Evolutionary conservation across 2,113 vertebrate genomes (phyloP).

Genomic region (Hylia prasina): DNA sequence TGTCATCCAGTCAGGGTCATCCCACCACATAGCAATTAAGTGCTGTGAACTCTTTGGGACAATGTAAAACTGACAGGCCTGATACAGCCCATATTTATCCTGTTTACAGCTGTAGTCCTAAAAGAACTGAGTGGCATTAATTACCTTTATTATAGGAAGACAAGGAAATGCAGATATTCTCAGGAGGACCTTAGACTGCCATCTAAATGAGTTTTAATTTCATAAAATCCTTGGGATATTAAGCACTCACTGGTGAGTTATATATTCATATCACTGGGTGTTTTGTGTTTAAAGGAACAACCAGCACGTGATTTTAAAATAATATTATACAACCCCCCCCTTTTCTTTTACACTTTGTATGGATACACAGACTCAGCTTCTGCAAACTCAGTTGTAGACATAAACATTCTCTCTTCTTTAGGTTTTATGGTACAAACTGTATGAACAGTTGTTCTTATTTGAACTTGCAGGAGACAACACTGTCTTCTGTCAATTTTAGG

Average conservation of each 20-base stretch:
- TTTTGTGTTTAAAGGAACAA: neutral
- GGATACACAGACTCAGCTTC: neutral
- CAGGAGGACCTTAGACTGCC: neutral
- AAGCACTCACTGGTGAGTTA: neutral
- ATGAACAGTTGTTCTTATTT: neutral
- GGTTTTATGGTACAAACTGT: neutral
- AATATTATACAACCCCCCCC: neutral
- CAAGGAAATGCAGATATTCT: conserved; percentile 4
- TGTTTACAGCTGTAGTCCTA: neutral
- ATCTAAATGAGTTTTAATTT: neutral
- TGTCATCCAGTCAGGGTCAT: neutral
- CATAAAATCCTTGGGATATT: neutral
- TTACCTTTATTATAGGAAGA: conserved; percentile 41
- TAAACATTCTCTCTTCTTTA: neutral
- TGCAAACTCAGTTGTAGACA: neutral
- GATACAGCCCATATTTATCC: neutral
- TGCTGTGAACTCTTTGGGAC: neutral
- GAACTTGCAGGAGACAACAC: neutral
- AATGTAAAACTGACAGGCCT: neutral
- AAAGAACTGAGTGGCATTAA: neutral
- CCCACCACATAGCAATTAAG: neutral
- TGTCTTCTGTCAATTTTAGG: neutral
- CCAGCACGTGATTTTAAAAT: neutral
- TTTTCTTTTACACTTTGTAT: neutral
- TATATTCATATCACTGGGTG: neutral